A percentile compares a stretch with the other conserved stretches of the same genome.
Conservation (phyloP, 2,888 invertebrate species). For the Caenorhabditis plicata region DNA sequence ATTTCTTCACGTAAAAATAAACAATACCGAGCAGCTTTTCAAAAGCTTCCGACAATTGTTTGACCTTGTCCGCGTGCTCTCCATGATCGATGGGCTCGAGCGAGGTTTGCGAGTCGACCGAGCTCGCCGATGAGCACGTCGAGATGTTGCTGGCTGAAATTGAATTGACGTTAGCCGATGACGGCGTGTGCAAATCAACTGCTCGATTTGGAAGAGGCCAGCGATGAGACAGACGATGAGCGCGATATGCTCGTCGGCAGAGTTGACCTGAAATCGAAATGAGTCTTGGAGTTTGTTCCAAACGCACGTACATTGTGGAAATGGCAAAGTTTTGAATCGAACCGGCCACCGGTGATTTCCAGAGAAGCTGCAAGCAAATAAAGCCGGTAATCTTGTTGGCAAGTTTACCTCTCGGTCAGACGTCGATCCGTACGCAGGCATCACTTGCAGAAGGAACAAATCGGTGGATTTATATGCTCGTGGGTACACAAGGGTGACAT, state of each 20-base stretch:
- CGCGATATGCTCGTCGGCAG: constrained; percentile 1
- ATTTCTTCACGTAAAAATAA: too few relatives aligned
- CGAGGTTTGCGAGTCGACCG: background rate
- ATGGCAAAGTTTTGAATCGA: too few relatives aligned
- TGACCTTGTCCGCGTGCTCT: constrained; percentile 11
- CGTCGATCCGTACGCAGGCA: constrained; percentile 32
- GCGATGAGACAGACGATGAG: background rate
- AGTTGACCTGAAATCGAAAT: constrained; percentile 8
- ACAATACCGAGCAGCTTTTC: too few relatives aligned
- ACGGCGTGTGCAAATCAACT: constrained; percentile 4
- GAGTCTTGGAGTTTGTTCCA: too few relatives aligned
- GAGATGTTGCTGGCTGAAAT: constrained; percentile 4
- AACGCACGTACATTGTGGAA: too few relatives aligned
- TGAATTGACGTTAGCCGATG: constrained; percentile 5
- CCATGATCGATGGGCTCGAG: constrained; percentile 6
- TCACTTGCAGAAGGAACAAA: constrained; percentile 27
- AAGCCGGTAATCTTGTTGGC: too few relatives aligned
- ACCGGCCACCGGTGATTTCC: constrained; percentile 23
- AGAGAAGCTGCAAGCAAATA: constrained; percentile 19
- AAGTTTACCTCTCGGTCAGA: too few relatives aligned
- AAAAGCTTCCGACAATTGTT: constrained; percentile 7
- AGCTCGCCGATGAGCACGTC: background rate
- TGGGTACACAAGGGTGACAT: too few relatives aligned
- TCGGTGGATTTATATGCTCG: constrained; percentile 26
- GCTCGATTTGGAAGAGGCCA: background rate